Percentiles rank a stretch among this genome's conserved stretches.
Evolutionary conservation across 2,113 vertebrate genomes (phyloP).

Genomic region (Albula glossodonta): DNA sequence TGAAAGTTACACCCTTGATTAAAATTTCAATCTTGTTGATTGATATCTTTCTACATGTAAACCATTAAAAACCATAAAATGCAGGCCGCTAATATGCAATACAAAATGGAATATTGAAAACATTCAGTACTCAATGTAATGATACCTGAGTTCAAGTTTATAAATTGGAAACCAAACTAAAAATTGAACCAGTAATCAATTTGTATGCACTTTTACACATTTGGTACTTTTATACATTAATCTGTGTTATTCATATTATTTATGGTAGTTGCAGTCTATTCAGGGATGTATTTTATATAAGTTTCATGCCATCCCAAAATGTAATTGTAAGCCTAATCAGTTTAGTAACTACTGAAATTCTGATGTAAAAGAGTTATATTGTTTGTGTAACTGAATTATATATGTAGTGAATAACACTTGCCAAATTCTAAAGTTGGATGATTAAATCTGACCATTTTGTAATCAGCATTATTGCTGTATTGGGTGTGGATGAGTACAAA

Average conservation of each 20-base stretch:
- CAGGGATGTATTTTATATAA: neutral
- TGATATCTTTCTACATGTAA: no score
- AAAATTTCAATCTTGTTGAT: no score
- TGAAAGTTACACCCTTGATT: no score
- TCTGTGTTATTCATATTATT: neutral
- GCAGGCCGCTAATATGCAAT: no score
- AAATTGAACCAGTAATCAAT: no score
- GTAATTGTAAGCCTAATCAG: neutral
- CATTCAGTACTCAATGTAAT: no score
- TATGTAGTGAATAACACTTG: neutral
- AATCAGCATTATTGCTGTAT: neutral
- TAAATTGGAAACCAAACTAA: no score
- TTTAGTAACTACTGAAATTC: neutral
- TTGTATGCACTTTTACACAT: no score
- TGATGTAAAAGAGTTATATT: neutral
- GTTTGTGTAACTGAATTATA: neutral
- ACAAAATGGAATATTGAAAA: no score
- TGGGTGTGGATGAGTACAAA: neutral
- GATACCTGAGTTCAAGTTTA: no score
- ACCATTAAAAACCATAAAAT: no score
- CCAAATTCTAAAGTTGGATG: neutral
- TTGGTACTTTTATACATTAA: no score
- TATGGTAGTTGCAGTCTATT: neutral
- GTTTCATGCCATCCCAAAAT: neutral
- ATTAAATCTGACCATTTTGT: neutral